phyloP scores from a whole-genome alignment of 2,888 invertebrate genomes.

The Clepsis dumicolana region DNA sequence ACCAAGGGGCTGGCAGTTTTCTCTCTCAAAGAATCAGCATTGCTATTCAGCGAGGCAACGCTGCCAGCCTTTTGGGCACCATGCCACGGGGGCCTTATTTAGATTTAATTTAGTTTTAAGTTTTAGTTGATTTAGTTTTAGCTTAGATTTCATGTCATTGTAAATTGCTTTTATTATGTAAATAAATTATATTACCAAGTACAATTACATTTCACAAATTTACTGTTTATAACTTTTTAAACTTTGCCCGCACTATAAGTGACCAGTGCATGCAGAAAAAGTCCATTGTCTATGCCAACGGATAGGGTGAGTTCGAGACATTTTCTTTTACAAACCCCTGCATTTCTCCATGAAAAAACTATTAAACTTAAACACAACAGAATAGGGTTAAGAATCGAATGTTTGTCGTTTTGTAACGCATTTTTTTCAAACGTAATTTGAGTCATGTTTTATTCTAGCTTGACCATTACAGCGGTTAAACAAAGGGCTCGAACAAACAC shows the following conservation, averaged over 20 bases:
- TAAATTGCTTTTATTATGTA: no score
- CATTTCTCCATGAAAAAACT: background rate
- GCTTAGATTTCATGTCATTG: no score
- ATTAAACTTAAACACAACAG: background rate
- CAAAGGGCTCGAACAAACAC: slow-evolving; percentile 26
- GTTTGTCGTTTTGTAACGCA: background rate
- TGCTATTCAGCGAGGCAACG: no score
- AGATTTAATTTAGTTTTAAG: no score
- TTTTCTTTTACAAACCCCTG: slow-evolving; percentile 28
- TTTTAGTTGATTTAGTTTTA: no score
- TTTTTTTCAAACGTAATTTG: background rate
- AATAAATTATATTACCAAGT: no score
- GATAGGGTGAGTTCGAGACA: slow-evolving; percentile 13
- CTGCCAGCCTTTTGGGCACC: no score
- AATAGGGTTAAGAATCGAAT: background rate
- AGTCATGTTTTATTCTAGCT: slow-evolving; percentile 30
- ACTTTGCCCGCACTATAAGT: slow-evolving; percentile 44
- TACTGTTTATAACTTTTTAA: slow-evolving; percentile 7
- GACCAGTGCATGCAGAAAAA: slow-evolving; percentile 46
- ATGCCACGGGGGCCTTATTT: no score
- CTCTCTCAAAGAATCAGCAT: no score
- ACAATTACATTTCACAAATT: no score
- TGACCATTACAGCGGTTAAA: slow-evolving; percentile 35
- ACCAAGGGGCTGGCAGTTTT: no score
- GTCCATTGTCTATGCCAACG: slow-evolving; percentile 23